These are phyloP conservation scores for Pagetopsis macropterus DNA, from an alignment of 2,797 vertebrate species.

Conservation along the genomic window DNA sequence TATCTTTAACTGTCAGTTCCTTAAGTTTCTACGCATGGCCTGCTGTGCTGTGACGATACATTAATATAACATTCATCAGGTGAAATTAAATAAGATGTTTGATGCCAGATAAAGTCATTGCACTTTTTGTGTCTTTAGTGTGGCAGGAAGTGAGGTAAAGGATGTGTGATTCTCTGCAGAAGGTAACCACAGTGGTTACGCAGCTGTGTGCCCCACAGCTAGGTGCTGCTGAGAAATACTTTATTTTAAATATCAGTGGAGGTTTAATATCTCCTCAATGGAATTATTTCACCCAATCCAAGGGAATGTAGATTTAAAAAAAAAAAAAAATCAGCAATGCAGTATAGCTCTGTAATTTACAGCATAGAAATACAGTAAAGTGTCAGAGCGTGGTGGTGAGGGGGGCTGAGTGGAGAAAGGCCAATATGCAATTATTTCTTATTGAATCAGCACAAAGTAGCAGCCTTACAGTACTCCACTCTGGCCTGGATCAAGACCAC, in stretches of 20 bases:
- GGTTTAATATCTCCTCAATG: background rate
- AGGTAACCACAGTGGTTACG: slow-evolving; percentile 13
- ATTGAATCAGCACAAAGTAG: slow-evolving; percentile 81
- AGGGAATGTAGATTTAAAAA: slow-evolving; percentile 13
- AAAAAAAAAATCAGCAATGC: slow-evolving; percentile 24
- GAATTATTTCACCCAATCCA: background rate
- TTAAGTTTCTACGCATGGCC: background rate
- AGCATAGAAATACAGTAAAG: slow-evolving; percentile 45
- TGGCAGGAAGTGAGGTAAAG: slow-evolving; percentile 29
- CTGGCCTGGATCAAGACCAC: slow-evolving; percentile 68
- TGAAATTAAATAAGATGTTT: background rate
- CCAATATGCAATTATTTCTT: slow-evolving; percentile 78
- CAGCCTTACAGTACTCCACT: slow-evolving; percentile 54
- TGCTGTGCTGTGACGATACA: too few species aligned
- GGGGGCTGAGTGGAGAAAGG: slow-evolving; percentile 56
- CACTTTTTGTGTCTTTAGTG: slow-evolving; percentile 4
- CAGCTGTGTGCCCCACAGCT: slow-evolving; percentile 18
- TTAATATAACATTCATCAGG: background rate
- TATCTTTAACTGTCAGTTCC: background rate
- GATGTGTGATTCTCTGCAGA: slow-evolving; percentile 8
- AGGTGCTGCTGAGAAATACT: slow-evolving; percentile 16
- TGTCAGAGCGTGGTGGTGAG: slow-evolving; percentile 53
- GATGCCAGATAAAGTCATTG: slow-evolving; percentile 2
- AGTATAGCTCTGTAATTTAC: slow-evolving; percentile 36
- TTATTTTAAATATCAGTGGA: slow-evolving; percentile 8